Evolutionary conservation across 2,888 invertebrate species (phyloP).

Genomic region (Osmoderma eremita): DNA sequence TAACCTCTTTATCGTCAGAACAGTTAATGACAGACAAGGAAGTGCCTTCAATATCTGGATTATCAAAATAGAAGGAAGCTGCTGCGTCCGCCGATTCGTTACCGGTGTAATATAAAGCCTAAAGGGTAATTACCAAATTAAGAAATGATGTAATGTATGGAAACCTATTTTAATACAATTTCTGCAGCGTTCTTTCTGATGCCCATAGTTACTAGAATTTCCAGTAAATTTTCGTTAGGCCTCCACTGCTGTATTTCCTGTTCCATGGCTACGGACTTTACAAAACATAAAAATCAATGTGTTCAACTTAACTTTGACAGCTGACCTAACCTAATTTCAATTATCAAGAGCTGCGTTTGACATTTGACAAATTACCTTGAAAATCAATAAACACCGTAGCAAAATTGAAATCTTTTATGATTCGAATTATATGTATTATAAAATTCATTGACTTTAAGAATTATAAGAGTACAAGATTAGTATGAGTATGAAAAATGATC

Average conservation of each 20-base stretch:
- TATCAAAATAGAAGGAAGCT: constrained; percentile 67
- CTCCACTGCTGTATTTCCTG: constrained; percentile 44
- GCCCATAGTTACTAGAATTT: constrained; percentile 63
- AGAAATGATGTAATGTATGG: constrained; percentile 20
- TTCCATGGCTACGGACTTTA: constrained; percentile 42
- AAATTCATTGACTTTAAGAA: too few relatives aligned
- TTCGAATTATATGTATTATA: too few relatives aligned
- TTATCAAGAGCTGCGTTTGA: background rate
- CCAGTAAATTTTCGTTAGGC: constrained; percentile 62
- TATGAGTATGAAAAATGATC: constrained; percentile 39
- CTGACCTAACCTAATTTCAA: constrained; percentile 41
- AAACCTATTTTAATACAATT: constrained; percentile 55
- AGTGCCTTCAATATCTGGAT: constrained; percentile 57
- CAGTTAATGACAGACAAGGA: constrained; percentile 43
- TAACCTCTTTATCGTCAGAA: constrained; percentile 46
- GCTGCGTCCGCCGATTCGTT: constrained; percentile 68
- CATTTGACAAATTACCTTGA: too few relatives aligned
- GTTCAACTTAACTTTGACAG: constrained; percentile 40
- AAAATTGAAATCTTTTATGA: too few relatives aligned
- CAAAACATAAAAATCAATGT: constrained; percentile 40
- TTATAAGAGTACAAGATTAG: background rate
- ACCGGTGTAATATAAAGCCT: constrained; percentile 68
- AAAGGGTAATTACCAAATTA: constrained; percentile 40
- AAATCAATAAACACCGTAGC: too few relatives aligned
- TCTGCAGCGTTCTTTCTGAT: constrained; percentile 62